Evolutionary conservation across 1,140 invertebrate species (phyloP).

Genomic region (Heliothis virescens): DNA sequence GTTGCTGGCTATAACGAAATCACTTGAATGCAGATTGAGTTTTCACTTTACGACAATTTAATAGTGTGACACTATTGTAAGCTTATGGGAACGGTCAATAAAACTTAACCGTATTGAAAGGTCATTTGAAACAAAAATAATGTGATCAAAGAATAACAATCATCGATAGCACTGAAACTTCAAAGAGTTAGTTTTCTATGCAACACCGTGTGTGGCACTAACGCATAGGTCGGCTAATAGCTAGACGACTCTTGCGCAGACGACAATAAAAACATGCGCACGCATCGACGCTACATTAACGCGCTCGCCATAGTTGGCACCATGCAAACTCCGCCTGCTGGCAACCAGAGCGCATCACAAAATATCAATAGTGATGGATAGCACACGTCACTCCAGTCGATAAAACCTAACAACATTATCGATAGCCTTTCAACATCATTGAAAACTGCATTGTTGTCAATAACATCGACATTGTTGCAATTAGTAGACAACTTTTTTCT

Average conservation of each 20-base stretch:
- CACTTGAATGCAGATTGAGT: neutral
- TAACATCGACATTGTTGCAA: constrained; percentile 37
- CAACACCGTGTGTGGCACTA: constrained; percentile 71
- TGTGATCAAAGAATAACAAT: constrained; percentile 19
- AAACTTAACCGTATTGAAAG: neutral
- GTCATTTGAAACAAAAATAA: too few relatives aligned
- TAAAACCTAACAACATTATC: constrained; percentile 50
- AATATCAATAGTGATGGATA: constrained; percentile 76
- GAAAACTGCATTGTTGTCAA: constrained; percentile 12
- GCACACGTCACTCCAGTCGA: constrained; percentile 65
- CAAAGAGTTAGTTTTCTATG: neutral
- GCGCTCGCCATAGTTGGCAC: constrained; percentile 84
- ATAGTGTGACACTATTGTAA: constrained; percentile 7
- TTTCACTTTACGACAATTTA: constrained; percentile 12
- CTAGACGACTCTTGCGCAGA: constrained; percentile 61
- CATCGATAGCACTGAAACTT: neutral
- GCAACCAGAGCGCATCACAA: constrained; percentile 64
- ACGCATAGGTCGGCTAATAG: constrained; percentile 75
- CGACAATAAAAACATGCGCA: constrained; percentile 79
- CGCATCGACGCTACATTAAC: constrained; percentile 80
- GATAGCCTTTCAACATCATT: constrained; percentile 14
- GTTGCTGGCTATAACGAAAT: constrained; percentile 22
- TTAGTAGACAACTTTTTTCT: constrained; percentile 39
- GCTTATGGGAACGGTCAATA: neutral
- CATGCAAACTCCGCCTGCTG: constrained; percentile 75